Evolutionary conservation across 2,113 vertebrate species (phyloP).

Genomic region (Gadus chalcogrammus): DNA sequence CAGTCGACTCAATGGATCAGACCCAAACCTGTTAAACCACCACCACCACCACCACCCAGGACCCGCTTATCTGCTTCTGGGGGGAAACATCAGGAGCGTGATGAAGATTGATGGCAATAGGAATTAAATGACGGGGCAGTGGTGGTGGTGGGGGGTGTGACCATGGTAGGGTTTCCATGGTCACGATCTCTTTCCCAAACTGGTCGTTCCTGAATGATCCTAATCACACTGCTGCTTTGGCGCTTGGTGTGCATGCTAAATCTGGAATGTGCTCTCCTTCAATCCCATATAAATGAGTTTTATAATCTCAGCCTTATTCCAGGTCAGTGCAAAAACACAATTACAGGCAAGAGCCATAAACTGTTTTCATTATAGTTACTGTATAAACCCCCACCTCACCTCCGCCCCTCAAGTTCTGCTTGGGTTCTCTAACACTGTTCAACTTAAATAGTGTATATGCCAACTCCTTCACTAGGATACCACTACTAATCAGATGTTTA

Average conservation of each 20-base stretch:
- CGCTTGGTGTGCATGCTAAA: not conserved
- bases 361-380: too few species aligned
- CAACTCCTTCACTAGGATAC: too few species aligned
- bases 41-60: not conserved
- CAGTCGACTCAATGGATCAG: too few species aligned
- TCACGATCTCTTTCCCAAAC: conserved; percentile 49
- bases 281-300: not conserved
- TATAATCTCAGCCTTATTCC: not conserved
- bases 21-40: too few species aligned
- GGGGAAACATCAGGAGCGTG: conserved; percentile 16
- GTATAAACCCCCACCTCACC: too few species aligned
- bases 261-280: not conserved
- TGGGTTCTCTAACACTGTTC: too few species aligned
- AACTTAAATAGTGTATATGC: too few species aligned
- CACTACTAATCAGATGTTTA: too few species aligned
- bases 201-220: conserved; percentile 22
- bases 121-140: conserved; percentile 42
- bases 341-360: too few species aligned
- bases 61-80: conserved; percentile 23
- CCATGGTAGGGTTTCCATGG: conserved; percentile 21
- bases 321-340: too few species aligned
- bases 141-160: conserved; percentile 14
- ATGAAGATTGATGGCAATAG: conserved; percentile 46
- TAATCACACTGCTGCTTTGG: conserved; percentile 24
- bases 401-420: too few species aligned